Evolutionary conservation across 2,888 invertebrate species (phyloP).

Genomic region (Morpho achilles): DNA sequence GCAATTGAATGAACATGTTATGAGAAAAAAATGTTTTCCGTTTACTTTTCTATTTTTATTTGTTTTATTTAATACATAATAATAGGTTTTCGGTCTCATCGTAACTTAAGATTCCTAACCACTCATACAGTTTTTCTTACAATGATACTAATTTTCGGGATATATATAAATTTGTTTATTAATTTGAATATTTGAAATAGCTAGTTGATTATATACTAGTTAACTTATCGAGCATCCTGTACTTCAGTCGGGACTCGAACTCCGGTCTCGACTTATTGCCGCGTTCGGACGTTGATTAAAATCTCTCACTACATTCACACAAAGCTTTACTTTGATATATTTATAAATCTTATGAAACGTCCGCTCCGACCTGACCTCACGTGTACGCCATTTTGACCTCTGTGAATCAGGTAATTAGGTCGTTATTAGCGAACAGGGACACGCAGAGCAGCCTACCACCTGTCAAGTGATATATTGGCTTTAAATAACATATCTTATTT

Average conservation of each 20-base stretch:
- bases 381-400: slow-evolving; percentile 37
- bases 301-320: slow-evolving; percentile 74
- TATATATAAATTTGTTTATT: too few species aligned
- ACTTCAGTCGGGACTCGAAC: slow-evolving; percentile 47
- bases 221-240: slow-evolving; percentile 35
- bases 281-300: slow-evolving; percentile 71
- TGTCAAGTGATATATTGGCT: slow-evolving; percentile 78
- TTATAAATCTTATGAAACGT: slow-evolving; percentile 72
- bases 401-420: slow-evolving; percentile 37
- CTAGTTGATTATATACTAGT: too few species aligned
- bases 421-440: slow-evolving; percentile 37
- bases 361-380: slow-evolving; percentile 44
- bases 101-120: too few species aligned
- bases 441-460: slow-evolving; percentile 65
- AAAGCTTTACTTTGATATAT: slow-evolving; percentile 74
- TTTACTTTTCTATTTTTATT: too few species aligned
- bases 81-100: too few species aligned
- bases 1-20: too few species aligned
- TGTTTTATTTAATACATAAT: too few species aligned
- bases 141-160: too few species aligned
- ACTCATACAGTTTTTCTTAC: too few species aligned
- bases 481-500: slow-evolving; percentile 81
- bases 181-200: too few species aligned
- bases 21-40: too few species aligned
- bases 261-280: slow-evolving; percentile 39